phyloP scores from a whole-genome alignment of 2,888 invertebrate species.

The Spilarctia lutea region DNA sequence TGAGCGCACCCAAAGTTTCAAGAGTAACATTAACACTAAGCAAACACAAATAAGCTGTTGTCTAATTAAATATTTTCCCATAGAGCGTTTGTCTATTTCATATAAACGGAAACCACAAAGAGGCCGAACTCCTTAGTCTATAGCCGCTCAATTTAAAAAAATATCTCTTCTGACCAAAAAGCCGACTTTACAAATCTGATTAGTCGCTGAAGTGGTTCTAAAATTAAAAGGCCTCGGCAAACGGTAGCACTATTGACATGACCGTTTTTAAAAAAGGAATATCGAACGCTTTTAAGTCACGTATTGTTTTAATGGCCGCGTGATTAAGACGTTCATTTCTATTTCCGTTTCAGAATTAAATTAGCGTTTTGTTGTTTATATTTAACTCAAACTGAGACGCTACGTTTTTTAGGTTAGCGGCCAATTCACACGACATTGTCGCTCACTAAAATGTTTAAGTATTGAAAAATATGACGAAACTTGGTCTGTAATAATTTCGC shows the following conservation, averaged over 20 bases:
- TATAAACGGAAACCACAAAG: slow-evolving; percentile 71
- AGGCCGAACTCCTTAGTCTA: slow-evolving; percentile 65
- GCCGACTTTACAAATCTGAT: slow-evolving; percentile 84
- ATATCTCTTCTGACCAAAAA: slow-evolving; percentile 58
- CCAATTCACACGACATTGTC: slow-evolving; percentile 36
- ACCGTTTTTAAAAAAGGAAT: slow-evolving; percentile 59
- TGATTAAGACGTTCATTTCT: slow-evolving; percentile 73
- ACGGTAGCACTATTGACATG: slow-evolving; percentile 74
- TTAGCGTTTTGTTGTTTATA: slow-evolving; percentile 36
- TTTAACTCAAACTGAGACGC: slow-evolving; percentile 32
- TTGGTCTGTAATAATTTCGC: slow-evolving; percentile 53
- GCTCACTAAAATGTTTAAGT: slow-evolving; percentile 26
- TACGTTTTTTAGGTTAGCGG: slow-evolving; percentile 23
- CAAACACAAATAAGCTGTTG: slow-evolving; percentile 86
- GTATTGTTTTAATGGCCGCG: slow-evolving; percentile 72
- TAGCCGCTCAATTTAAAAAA: slow-evolving; percentile 66
- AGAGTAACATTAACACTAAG: slow-evolving; percentile 84
- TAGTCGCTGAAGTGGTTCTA: slow-evolving; percentile 83
- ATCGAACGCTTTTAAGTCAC: slow-evolving; percentile 75
- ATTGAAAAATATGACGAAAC: slow-evolving; percentile 47
- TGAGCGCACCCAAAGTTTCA: slow-evolving; percentile 73
- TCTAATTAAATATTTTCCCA: slow-evolving; percentile 87
- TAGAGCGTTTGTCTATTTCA: slow-evolving; percentile 69
- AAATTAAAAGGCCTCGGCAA: slow-evolving; percentile 79
- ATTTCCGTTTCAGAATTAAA: slow-evolving; percentile 51